Percentiles rank a stretch among this genome's conserved stretches.
Evolutionary conservation across 2,888 invertebrate species (phyloP).

Genomic region (Ichneumoninae sp.): DNA sequence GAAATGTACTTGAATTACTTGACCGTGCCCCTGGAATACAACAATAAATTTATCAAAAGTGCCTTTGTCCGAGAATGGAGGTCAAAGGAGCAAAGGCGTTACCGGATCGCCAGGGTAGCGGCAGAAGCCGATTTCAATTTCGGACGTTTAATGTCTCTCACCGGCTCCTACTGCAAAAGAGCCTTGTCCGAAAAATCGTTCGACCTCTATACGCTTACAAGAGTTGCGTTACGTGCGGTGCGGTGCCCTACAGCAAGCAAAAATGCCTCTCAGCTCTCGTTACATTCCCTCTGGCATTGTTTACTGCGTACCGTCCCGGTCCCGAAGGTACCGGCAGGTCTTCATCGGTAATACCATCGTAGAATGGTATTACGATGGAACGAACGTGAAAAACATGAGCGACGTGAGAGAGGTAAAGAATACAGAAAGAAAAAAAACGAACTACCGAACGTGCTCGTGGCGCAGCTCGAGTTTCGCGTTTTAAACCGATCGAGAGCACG

Average conservation of each 20-base stretch:
- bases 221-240: conserved; percentile 48
- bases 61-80: conserved; percentile 55
- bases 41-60: conserved; percentile 19
- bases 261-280: conserved; percentile 67
- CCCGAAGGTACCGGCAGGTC: conserved; percentile 48
- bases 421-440: conserved; percentile 46
- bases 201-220: conserved; percentile 41
- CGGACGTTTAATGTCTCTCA: conserved; percentile 66
- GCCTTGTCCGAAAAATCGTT: conserved; percentile 38
- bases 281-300: conserved; percentile 68
- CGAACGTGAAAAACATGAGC: conserved; percentile 59
- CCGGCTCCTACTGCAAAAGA: conserved; percentile 59
- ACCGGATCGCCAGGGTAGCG: conserved; percentile 29
- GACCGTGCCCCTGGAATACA: no score
- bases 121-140: conserved; percentile 66
- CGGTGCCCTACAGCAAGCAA: conserved; percentile 25
- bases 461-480: conserved; percentile 67
- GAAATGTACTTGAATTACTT: no score
- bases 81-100: conserved; percentile 58
- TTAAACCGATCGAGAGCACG: conserved; percentile 72
- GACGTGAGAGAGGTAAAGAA: conserved; percentile 40
- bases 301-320: conserved; percentile 42
- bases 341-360: conserved; percentile 55
- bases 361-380: conserved; percentile 56
- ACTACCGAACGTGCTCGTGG: conserved; percentile 63